Percentiles rank a stretch among this genome's conserved stretches.
These are phyloP conservation scores for Nasua narica DNA, from an alignment of 2,797 vertebrate genomes.

Conservation along the genomic window DNA sequence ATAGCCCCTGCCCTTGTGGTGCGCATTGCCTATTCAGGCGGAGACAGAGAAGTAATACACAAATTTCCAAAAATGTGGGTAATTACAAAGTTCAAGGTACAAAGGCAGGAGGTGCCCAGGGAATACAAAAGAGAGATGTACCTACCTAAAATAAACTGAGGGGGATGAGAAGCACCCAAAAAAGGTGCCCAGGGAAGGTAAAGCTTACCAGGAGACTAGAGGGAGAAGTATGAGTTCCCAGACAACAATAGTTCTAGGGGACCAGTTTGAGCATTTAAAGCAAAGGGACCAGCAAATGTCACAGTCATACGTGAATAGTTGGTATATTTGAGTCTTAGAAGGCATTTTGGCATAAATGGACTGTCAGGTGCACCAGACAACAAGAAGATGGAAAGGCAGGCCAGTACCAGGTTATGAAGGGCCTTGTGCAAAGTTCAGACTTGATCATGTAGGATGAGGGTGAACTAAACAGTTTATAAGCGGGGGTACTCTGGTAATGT, in stretches of 20 bases:
- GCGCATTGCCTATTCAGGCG: not conserved
- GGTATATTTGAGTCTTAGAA: not conserved
- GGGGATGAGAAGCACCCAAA: accelerated
- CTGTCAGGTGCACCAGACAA: no score
- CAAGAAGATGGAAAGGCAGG: not conserved
- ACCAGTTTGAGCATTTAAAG: not conserved
- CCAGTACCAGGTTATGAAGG: not conserved
- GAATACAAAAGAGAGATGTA: not conserved
- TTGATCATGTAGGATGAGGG: not conserved
- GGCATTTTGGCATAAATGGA: not conserved
- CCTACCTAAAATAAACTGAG: not conserved
- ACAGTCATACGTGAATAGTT: not conserved
- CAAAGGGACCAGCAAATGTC: not conserved
- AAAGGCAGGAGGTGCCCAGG: not conserved
- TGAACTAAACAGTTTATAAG: not conserved
- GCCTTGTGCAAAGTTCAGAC: not conserved
- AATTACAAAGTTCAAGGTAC: not conserved
- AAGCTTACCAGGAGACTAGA: not conserved
- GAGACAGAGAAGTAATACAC: not conserved
- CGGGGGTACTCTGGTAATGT: not conserved
- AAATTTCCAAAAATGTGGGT: not conserved
- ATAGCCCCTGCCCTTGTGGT: not conserved
- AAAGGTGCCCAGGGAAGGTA: not conserved
- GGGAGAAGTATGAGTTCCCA: not conserved
- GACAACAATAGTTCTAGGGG: not conserved